Percentiles rank a stretch among this genome's conserved stretches.
Evolutionary conservation across 2,113 vertebrate species (phyloP).

Genomic region (Sitta europaea): DNA sequence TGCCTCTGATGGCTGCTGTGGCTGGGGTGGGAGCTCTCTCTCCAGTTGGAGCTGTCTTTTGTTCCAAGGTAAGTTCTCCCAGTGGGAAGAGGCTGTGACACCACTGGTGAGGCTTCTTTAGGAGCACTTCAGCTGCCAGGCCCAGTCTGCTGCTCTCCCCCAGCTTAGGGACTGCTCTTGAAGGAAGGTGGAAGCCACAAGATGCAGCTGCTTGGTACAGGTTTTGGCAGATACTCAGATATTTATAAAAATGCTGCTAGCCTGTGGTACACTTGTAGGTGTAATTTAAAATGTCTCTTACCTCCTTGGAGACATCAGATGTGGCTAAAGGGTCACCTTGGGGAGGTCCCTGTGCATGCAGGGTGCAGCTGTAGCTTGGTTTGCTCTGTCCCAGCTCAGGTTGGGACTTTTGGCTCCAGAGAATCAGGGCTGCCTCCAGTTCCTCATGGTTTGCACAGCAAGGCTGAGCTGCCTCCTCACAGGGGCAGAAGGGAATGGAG

Average conservation of each 20-base stretch:
- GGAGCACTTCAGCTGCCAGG: background rate
- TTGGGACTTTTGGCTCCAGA: background rate
- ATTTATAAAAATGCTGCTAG: background rate
- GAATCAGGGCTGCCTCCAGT: background rate
- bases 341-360: background rate
- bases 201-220: background rate
- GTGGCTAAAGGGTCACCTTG: background rate
- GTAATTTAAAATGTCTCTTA: background rate
- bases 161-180: background rate
- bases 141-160: background rate
- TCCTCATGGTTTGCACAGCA: background rate
- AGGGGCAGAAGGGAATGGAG: background rate
- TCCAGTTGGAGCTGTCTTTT: slow-evolving; percentile 18
- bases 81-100: background rate
- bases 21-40: slow-evolving; percentile 30
- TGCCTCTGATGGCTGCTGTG: background rate
- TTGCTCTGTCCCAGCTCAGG: background rate
- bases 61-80: slow-evolving; percentile 56
- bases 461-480: background rate
- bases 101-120: background rate
- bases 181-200: background rate
- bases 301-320: rapidly evolving
- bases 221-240: background rate
- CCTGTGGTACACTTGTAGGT: background rate
- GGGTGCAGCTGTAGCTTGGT: background rate